Percentiles rank a stretch among this genome's conserved stretches.
Conservation (phyloP, 64 coral and sea anemone species). For the Platygyra sinensis region DNA sequence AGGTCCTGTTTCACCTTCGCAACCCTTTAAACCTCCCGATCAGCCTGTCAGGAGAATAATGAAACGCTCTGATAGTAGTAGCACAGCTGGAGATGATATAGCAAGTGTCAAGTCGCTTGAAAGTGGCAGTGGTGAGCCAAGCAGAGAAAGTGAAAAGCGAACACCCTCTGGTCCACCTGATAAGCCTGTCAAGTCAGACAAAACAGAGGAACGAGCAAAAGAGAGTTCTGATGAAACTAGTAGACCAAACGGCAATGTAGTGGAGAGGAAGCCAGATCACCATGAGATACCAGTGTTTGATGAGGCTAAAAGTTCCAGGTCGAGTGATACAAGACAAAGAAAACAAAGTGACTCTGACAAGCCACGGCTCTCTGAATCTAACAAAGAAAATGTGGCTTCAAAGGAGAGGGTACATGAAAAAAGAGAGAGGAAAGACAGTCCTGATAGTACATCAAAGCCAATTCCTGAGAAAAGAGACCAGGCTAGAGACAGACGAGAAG, state of each 20-base stretch:
- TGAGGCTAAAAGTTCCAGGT: constrained; percentile 10
- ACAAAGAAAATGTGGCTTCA: constrained; percentile 1
- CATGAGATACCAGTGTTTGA: constrained; percentile 16
- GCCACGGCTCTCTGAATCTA: neutral
- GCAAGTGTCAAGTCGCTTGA: constrained; percentile 96
- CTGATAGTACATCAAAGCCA: constrained; percentile 30
- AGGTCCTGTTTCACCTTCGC: constrained; percentile 87
- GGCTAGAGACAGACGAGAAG: constrained; percentile 21
- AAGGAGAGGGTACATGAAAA: constrained; percentile 13
- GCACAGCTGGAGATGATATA: constrained; percentile 94
- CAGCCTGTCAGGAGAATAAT: constrained; percentile 90
- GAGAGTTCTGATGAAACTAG: neutral
- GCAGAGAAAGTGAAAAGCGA: constrained; percentile 22
- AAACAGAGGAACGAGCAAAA: neutral
- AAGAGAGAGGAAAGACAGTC: constrained; percentile 60
- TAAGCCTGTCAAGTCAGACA: neutral
- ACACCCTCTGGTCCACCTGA: neutral
- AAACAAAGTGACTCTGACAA: constrained; percentile 38
- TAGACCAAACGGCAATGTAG: neutral
- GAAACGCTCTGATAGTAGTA: constrained; percentile 97
- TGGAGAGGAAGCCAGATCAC: constrained; percentile 26
- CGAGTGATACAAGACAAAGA: constrained; percentile 8
- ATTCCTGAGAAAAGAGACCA: neutral
- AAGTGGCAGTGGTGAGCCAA: constrained; percentile 42
- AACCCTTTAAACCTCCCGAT: constrained; percentile 42